Percentiles rank a stretch among this genome's conserved stretches.
Evolutionary conservation across 2,113 vertebrate genomes (phyloP).

Genomic region (Falcunculus frontatus): DNA sequence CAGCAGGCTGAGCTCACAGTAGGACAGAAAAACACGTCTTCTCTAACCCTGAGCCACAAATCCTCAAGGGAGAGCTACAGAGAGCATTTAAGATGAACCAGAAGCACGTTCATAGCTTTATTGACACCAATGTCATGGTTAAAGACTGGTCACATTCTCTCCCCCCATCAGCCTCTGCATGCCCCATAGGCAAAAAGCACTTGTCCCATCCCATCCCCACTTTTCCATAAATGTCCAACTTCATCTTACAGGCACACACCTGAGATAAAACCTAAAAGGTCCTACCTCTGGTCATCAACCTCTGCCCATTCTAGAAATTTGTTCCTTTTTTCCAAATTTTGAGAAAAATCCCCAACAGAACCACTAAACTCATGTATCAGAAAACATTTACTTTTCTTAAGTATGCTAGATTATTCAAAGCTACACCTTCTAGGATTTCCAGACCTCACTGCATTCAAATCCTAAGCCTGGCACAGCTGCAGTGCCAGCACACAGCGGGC

Average conservation of each 20-base stretch:
- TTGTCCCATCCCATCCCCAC: not conserved
- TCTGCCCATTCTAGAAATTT: not conserved
- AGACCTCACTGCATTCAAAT: not conserved
- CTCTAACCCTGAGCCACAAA: not conserved
- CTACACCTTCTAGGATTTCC: not conserved
- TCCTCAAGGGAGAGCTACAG: not conserved
- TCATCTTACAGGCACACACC: not conserved
- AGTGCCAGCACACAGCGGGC: not conserved
- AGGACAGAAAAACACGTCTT: not conserved
- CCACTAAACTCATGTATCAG: not conserved
- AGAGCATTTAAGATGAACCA: not conserved
- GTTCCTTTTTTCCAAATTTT: not conserved
- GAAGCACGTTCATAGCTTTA: not conserved
- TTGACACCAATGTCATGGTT: accelerated
- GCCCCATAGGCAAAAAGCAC: not conserved
- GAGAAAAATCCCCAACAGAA: not conserved
- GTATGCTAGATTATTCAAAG: not conserved
- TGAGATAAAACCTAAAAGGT: not conserved
- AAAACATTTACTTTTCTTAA: not conserved
- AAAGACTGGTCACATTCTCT: not conserved
- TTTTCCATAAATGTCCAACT: not conserved
- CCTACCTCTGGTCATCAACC: not conserved
- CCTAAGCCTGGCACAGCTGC: not conserved
- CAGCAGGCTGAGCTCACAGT: not conserved
- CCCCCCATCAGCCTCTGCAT: not conserved